Conservation (phyloP, 2,113 vertebrate genomes). For the Paratilapia polleni region DNA sequence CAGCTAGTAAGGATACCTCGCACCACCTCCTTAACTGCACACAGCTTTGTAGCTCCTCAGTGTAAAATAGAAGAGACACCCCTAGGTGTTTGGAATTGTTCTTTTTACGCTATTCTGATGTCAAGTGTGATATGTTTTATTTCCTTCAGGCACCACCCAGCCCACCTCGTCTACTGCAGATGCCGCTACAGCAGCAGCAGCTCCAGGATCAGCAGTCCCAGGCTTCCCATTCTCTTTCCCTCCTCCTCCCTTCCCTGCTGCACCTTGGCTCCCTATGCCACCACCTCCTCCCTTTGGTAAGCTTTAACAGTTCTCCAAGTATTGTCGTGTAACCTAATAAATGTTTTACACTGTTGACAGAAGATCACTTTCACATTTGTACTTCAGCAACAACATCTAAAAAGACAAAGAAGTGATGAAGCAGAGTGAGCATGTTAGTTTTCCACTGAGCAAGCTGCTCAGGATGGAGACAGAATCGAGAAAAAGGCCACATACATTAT, state of each 20-base stretch:
- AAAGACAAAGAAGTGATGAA: no score
- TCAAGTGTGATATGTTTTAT: not conserved
- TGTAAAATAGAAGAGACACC: not conserved
- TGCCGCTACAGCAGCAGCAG: constrained; percentile 31
- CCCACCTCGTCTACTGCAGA: constrained; percentile 63
- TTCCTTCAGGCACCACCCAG: constrained; percentile 63
- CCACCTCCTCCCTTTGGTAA: constrained; percentile 90
- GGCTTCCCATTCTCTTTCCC: constrained; percentile 87
- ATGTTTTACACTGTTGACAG: not conserved
- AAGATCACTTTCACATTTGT: no score
- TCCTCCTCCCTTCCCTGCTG: constrained; percentile 83
- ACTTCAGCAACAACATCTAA: no score
- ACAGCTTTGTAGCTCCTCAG: not conserved
- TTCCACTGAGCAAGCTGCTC: not conserved
- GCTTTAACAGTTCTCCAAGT: not conserved
- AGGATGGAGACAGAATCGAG: not conserved
- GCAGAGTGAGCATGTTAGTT: not conserved
- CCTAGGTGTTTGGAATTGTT: not conserved
- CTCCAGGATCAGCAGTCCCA: constrained; percentile 72
- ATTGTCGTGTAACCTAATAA: not conserved
- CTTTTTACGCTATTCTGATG: not conserved
- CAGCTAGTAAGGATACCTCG: constrained; percentile 63
- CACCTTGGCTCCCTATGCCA: constrained; percentile 91
- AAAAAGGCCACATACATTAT: not conserved
- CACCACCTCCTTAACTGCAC: not conserved